phyloP scores from a whole-genome alignment of 2,888 invertebrate genomes.

The Timema cristinae region DNA sequence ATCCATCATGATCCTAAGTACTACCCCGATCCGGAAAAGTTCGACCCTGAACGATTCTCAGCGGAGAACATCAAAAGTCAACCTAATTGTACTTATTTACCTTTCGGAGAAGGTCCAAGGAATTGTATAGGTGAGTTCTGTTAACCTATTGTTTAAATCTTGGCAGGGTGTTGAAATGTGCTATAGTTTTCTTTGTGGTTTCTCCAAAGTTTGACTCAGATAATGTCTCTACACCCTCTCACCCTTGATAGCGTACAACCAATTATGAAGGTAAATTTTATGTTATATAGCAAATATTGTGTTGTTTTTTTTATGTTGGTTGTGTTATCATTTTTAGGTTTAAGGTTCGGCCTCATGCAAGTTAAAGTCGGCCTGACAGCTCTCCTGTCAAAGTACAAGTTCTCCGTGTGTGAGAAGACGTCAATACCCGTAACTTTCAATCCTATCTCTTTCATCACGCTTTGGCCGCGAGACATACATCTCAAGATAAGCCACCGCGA shows the following conservation, averaged over 20 bases:
- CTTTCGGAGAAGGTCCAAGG: slow-evolving; percentile 55
- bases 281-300: too few species aligned
- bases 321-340: too few species aligned
- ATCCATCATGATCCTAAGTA: slow-evolving; percentile 55
- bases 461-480: too few species aligned
- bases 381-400: slow-evolving; percentile 16
- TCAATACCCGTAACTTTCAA: slow-evolving; percentile 6
- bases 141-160: neutral
- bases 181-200: too few species aligned
- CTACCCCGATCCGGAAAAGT: slow-evolving; percentile 54
- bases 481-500: too few species aligned
- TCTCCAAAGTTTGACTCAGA: too few species aligned
- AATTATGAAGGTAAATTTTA: too few species aligned
- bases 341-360: slow-evolving; percentile 20
- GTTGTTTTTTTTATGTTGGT: neutral
- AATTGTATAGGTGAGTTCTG: slow-evolving; percentile 50
- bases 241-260: too few species aligned
- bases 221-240: too few species aligned
- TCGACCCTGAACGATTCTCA: slow-evolving; percentile 56
- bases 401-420: slow-evolving; percentile 14
- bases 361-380: slow-evolving; percentile 18
- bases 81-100: slow-evolving; percentile 49
- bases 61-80: slow-evolving; percentile 47
- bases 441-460: too few species aligned
- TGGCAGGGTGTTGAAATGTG: too few species aligned